Percentiles rank a stretch among this genome's conserved stretches.
These are phyloP conservation scores for Lepus oiostolus DNA, from an alignment of 2,797 vertebrate species.

Conservation along the genomic window DNA sequence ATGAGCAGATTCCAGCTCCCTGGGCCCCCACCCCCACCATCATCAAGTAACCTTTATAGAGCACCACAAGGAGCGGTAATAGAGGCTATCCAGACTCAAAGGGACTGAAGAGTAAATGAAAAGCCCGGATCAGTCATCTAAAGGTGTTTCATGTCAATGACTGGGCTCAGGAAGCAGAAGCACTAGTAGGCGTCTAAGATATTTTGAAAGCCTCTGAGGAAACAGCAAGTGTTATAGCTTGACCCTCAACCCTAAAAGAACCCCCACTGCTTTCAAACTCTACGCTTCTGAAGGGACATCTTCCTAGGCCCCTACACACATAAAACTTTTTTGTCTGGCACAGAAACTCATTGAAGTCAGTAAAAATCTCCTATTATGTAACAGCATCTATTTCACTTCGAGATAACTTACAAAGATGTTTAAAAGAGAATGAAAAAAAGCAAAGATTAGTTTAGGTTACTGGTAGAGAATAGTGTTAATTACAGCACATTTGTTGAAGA, in stretches of 20 bases:
- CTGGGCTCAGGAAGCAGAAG: constrained; percentile 51
- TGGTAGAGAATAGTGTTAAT: not conserved
- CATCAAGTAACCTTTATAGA: constrained; percentile 66
- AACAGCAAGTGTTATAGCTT: not conserved
- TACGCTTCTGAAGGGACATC: not conserved
- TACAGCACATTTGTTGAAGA: constrained; percentile 1
- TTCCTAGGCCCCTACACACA: not conserved
- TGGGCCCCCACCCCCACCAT: constrained; percentile 1
- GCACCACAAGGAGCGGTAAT: constrained; percentile 22
- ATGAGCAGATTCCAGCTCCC: constrained; percentile 73
- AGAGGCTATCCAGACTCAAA: constrained; percentile 66
- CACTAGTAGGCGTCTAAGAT: not conserved
- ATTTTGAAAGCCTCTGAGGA: constrained; percentile 33
- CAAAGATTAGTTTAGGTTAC: not conserved
- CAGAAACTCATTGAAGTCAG: not conserved
- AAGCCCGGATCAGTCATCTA: constrained; percentile 39
- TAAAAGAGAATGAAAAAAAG: not conserved
- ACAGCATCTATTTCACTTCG: not conserved
- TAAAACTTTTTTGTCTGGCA: not conserved
- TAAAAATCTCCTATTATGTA: not conserved
- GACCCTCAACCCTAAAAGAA: constrained; percentile 3
- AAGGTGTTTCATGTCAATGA: constrained; percentile 66
- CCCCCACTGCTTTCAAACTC: not conserved
- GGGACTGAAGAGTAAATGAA: constrained; percentile 44
- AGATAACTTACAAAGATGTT: not conserved